These are phyloP conservation scores for Tillus elongatus DNA, from an alignment of 2,888 invertebrate species.

Conservation along the genomic window DNA sequence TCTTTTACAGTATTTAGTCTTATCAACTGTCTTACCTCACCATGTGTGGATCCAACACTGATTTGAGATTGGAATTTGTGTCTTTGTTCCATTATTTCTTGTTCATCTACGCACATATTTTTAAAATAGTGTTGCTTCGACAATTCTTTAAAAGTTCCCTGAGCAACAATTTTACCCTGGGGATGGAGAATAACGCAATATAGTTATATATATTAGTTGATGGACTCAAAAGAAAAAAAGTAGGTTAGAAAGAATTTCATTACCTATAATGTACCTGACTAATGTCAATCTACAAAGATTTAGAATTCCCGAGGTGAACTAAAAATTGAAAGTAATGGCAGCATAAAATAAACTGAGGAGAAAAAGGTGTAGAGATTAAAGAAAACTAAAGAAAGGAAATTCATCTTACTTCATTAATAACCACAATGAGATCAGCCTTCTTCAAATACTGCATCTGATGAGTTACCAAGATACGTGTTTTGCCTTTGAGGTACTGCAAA, in stretches of 20 bases:
- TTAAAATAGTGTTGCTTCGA: not conserved
- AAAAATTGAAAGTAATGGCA: too few species aligned
- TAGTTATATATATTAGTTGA: too few species aligned
- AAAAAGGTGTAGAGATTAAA: too few species aligned
- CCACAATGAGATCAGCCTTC: conserved; percentile 52
- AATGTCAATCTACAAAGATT: too few species aligned
- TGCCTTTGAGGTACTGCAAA: conserved; percentile 43
- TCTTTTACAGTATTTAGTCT: too few species aligned
- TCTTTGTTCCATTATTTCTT: not conserved
- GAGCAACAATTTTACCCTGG: not conserved
- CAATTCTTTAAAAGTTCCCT: not conserved
- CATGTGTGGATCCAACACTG: not conserved
- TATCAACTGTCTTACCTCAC: not conserved
- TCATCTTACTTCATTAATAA: conserved; percentile 51
- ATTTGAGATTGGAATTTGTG: not conserved
- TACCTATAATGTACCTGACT: too few species aligned
- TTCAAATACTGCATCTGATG: conserved; percentile 71
- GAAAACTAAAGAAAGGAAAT: too few species aligned
- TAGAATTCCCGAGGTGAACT: too few species aligned
- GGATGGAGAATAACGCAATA: too few species aligned
- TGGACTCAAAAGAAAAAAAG: too few species aligned
- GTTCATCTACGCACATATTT: not conserved
- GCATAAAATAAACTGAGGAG: too few species aligned
- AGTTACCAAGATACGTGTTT: conserved; percentile 66
- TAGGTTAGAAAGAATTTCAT: too few species aligned